These are phyloP conservation scores for Elgaria multicarinata DNA, from an alignment of 2,113 vertebrate species.

Conservation along the genomic window DNA sequence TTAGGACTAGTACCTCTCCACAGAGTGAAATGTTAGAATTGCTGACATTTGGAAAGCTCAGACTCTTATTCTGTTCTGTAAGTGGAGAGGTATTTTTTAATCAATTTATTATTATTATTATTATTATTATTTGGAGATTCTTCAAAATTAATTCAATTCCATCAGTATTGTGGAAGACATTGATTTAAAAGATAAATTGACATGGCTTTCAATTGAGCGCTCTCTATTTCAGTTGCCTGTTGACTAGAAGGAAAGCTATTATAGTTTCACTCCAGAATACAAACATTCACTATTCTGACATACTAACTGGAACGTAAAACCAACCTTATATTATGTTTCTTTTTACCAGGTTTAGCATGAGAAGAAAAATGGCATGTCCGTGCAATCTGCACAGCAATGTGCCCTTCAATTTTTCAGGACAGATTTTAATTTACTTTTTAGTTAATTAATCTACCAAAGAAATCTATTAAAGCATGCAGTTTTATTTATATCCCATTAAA, in stretches of 20 bases:
- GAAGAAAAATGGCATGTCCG: background rate
- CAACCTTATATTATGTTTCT: background rate
- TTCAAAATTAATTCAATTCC: background rate
- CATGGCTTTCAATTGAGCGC: background rate
- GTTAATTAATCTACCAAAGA: background rate
- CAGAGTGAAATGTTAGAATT: background rate
- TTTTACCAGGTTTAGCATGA: background rate
- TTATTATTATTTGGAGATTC: background rate
- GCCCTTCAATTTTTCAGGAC: background rate
- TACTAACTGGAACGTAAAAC: background rate
- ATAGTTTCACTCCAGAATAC: background rate
- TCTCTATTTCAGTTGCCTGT: background rate
- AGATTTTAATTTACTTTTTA: background rate
- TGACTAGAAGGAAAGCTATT: background rate
- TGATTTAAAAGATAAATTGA: background rate
- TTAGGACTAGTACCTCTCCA: background rate
- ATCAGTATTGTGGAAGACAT: background rate
- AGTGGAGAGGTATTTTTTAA: slow-evolving; percentile 1
- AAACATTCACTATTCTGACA: background rate
- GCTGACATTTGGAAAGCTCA: background rate
- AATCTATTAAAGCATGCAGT: background rate
- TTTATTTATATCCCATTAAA: background rate
- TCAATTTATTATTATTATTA: too few relatives aligned
- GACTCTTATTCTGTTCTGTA: background rate
- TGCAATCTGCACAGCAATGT: background rate